These are phyloP conservation scores for Alligator sinensis DNA, from an alignment of 2,113 vertebrate species.

Conservation along the genomic window DNA sequence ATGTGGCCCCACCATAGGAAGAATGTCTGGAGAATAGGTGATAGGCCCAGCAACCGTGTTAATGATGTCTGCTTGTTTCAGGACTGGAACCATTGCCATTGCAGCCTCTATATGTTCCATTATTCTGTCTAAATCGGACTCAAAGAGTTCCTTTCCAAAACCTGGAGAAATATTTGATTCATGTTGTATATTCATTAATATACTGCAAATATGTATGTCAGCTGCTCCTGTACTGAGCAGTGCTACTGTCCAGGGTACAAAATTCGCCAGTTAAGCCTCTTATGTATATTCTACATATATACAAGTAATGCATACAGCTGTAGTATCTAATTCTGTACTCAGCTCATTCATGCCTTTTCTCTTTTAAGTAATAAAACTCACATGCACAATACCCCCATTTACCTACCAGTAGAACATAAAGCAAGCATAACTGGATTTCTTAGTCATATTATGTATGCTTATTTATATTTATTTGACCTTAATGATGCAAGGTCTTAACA, in stretches of 20 bases:
- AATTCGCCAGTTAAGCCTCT: too few species aligned
- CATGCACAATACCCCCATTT: background rate
- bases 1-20: constrained; percentile 97
- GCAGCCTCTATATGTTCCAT: constrained; percentile 93
- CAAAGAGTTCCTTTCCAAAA: constrained; percentile 98
- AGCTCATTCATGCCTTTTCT: background rate
- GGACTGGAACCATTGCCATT: constrained; percentile 95
- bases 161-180: constrained; percentile 77
- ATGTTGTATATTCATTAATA: constrained; percentile 10
- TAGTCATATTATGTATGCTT: background rate
- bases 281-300: background rate
- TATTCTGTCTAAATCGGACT: constrained; percentile 96
- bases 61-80: constrained; percentile 92
- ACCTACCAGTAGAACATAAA: background rate
- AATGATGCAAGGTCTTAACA: constrained; percentile 41
- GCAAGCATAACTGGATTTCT: constrained; percentile 32
- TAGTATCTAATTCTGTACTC: background rate
- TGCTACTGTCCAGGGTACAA: too few species aligned
- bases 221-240: too few species aligned
- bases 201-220: background rate
- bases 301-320: background rate
- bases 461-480: constrained; percentile 48
- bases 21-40: constrained; percentile 95
- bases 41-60: constrained; percentile 95
- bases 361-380: background rate